These are phyloP conservation scores for Volucella inanis DNA, from an alignment of 2,888 invertebrate genomes.

Conservation along the genomic window DNA sequence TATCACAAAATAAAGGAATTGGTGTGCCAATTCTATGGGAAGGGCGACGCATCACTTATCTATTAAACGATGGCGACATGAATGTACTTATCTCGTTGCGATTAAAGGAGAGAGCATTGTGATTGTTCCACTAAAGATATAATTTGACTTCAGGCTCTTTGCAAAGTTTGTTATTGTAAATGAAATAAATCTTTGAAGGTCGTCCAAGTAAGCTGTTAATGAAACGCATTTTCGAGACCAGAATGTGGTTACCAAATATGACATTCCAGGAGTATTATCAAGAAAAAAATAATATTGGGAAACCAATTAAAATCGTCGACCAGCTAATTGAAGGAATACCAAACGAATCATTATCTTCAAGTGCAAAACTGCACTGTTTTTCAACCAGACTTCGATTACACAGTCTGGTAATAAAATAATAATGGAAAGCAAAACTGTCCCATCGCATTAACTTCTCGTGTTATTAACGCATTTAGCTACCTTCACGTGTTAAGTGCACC, in stretches of 20 bases:
- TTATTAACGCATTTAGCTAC: too few species aligned
- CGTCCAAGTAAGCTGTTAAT: conserved; percentile 44
- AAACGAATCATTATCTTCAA: conserved; percentile 23
- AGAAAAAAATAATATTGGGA: conserved; percentile 68
- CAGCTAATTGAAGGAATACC: conserved; percentile 70
- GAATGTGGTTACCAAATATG: conserved; percentile 63
- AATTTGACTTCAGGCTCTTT: conserved; percentile 45
- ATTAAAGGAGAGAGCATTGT: conserved; percentile 50
- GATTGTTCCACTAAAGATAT: conserved; percentile 39
- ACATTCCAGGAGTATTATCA: conserved; percentile 68
- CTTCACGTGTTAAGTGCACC: too few species aligned
- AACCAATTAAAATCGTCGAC: conserved; percentile 73
- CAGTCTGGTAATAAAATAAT: too few species aligned
- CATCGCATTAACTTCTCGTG: too few species aligned
- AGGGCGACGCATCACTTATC: conserved; percentile 11
- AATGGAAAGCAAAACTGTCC: too few species aligned
- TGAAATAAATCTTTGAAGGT: conserved; percentile 51
- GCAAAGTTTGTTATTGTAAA: conserved; percentile 40
- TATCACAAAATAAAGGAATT: conserved; percentile 6
- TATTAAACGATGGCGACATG: conserved; percentile 52
- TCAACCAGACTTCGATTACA: too few species aligned
- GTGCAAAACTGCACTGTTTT: conserved; percentile 63
- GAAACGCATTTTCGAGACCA: conserved; percentile 55
- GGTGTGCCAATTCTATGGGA: not conserved
- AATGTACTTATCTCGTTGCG: conserved; percentile 51